These are phyloP conservation scores for Cyclargus thomasi DNA, from an alignment of 1,140 invertebrate genomes.

Conservation along the genomic window DNA sequence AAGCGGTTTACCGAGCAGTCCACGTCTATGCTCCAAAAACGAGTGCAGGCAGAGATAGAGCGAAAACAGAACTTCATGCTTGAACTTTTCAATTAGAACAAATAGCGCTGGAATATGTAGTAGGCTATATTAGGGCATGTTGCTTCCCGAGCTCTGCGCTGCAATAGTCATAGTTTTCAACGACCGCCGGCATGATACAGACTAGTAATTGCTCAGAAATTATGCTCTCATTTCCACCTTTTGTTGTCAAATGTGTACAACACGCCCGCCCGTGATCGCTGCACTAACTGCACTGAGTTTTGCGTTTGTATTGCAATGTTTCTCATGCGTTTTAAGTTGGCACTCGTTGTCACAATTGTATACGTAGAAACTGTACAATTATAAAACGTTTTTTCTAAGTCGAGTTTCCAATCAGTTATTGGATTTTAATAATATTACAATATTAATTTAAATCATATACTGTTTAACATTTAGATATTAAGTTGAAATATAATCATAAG, in stretches of 20 bases:
- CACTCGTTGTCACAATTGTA: background rate
- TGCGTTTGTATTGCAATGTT: background rate
- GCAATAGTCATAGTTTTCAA: slow-evolving; percentile 11
- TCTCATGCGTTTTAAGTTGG: background rate
- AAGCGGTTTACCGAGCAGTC: background rate
- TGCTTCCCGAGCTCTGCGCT: background rate
- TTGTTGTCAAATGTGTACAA: background rate
- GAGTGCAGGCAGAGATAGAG: background rate
- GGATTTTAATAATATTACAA: too few relatives aligned
- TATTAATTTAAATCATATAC: too few relatives aligned
- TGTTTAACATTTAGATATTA: too few relatives aligned
- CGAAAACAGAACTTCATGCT: background rate
- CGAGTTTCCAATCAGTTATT: too few relatives aligned
- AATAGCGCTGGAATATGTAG: slow-evolving; percentile 5
- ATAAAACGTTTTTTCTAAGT: too few relatives aligned
- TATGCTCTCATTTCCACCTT: slow-evolving; percentile 10
- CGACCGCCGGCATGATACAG: slow-evolving; percentile 7
- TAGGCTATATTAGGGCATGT: slow-evolving; percentile 10
- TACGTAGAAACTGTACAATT: too few relatives aligned
- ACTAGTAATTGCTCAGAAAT: slow-evolving; percentile 12
- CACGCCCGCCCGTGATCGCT: background rate
- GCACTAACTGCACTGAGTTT: background rate
- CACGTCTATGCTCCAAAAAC: background rate
- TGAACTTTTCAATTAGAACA: slow-evolving; percentile 14
- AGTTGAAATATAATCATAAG: too few relatives aligned